Percentiles rank a stretch among this genome's conserved stretches.
Evolutionary conservation across 2,888 invertebrate species (phyloP).

Genomic region (Tridacna crocea): DNA sequence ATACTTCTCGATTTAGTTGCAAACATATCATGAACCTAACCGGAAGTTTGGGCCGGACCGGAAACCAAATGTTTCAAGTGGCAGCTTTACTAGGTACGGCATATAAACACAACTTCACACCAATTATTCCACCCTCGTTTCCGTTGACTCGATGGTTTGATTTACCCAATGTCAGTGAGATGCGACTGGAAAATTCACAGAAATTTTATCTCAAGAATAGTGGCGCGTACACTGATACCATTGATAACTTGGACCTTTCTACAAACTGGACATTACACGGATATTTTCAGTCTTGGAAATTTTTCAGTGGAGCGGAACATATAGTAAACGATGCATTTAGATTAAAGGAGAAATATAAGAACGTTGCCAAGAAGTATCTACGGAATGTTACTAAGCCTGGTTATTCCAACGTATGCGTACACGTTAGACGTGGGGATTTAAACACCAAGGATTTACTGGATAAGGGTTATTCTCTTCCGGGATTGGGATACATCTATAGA

Average conservation of each 20-base stretch:
- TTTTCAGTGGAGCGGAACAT: constrained; percentile 58
- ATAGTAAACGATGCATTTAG: constrained; percentile 58
- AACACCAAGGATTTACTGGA: constrained; percentile 11
- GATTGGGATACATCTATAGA: constrained; percentile 54
- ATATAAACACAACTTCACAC: constrained; percentile 57
- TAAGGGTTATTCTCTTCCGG: constrained; percentile 67
- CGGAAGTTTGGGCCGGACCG: constrained; percentile 64
- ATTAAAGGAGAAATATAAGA: constrained; percentile 49
- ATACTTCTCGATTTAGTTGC: constrained; percentile 7
- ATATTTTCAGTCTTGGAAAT: constrained; percentile 74
- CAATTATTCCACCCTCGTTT: constrained; percentile 47
- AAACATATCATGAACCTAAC: constrained; percentile 17
- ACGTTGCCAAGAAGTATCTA: constrained; percentile 40
- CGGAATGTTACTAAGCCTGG: constrained; percentile 31
- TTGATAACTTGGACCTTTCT: constrained; percentile 42
- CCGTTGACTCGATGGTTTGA: constrained; percentile 56
- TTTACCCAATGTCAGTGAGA: constrained; percentile 34
- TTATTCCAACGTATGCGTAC: constrained; percentile 35
- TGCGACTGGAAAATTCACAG: constrained; percentile 32
- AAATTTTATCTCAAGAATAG: constrained; percentile 44
- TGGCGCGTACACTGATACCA: constrained; percentile 43
- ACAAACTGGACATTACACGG: constrained; percentile 68
- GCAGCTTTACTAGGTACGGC: constrained; percentile 67
- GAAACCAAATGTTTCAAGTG: constrained; percentile 71
- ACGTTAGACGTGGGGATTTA: constrained; percentile 70